Base-by-base conservation (phyloP, 2,797 vertebrate genomes). In the Anniella stebbinsi region DNA sequence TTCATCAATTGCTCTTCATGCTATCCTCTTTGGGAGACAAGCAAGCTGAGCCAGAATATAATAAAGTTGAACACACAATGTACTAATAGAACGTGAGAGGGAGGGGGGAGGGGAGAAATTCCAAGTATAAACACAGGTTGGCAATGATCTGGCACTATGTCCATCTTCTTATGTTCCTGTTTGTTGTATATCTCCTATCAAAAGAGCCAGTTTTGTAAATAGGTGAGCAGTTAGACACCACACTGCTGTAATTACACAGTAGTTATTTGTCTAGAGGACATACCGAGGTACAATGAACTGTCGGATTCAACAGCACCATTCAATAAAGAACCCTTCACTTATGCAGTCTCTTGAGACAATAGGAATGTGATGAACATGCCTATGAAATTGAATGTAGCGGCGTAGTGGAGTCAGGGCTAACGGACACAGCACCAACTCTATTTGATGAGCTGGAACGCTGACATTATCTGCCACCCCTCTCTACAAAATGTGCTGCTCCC, bases 141-240 rank as follows among this genome's bases (percentile, higher is more conserved):
- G 11, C 33, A 1, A 66, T 80, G 69, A 13, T 23, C 51, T 54
- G 67, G n/a, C 17, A 18, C 18, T 87, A 85, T 41, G 1, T 3
- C 9, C 0, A 0, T 67, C 6, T 30, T n/a, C 90, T 41, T 1
- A 72, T 45, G 63, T 66, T 86, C 66, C 41, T 69, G 36, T 51
- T 84, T 72, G 41, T 41, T 75, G 86, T 87, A 2, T 82, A 67
- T 18, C 84, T 17, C 75, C 80, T 90, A 45, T 17, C 17, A 1
- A 93, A 57, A 89, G 48, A 80, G 10, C 48, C 75, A 81, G 72
- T 91, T 70, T n/a, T 80, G 2, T 45, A 91, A 88, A 78, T 33
- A 17, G 60, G 0, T 66, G 23, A 80, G 17, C 73, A 84, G 48
- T 38, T 33, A 21, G 7, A 4, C 48, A 80, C 54, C 4, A 86